Evolutionary conservation across 2,113 vertebrate genomes (phyloP).

Genomic region (Acanthisitta chloris): DNA sequence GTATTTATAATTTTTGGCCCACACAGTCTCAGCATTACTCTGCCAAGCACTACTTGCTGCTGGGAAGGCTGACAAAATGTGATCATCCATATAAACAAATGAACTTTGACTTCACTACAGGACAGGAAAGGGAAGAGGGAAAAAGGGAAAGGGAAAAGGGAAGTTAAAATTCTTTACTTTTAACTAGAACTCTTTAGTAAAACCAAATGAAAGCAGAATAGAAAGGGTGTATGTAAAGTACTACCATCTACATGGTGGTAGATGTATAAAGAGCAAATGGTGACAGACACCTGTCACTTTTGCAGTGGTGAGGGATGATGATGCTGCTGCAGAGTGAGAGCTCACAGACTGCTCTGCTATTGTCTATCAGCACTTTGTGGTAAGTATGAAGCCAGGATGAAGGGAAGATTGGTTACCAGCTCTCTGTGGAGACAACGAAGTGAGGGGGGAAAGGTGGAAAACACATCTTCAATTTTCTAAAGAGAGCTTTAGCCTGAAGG

Average conservation of each 20-base stretch:
- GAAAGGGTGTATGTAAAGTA: neutral
- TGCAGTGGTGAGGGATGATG: neutral
- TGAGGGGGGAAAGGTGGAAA: neutral
- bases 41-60: conserved; percentile 52
- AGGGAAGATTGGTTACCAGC: neutral
- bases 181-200: neutral
- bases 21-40: neutral
- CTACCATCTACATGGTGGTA: too few species aligned
- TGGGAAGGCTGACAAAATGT: conserved; percentile 61
- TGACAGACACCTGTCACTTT: neutral
- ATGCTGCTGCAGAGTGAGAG: neutral
- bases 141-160: neutral
- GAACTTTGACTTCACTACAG: neutral
- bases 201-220: neutral
- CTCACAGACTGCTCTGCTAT: neutral
- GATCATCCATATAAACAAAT: conserved; percentile 36
- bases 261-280: neutral
- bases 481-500: neutral
- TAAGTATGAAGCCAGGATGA: neutral
- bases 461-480: neutral
- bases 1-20: conserved; percentile 56
- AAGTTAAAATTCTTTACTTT: neutral
- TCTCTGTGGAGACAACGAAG: neutral
- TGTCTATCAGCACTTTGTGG: neutral
- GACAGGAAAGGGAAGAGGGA: neutral